phyloP scores from a whole-genome alignment of 1,140 invertebrate genomes.

The Pseudomyrmex gracilis region DNA sequence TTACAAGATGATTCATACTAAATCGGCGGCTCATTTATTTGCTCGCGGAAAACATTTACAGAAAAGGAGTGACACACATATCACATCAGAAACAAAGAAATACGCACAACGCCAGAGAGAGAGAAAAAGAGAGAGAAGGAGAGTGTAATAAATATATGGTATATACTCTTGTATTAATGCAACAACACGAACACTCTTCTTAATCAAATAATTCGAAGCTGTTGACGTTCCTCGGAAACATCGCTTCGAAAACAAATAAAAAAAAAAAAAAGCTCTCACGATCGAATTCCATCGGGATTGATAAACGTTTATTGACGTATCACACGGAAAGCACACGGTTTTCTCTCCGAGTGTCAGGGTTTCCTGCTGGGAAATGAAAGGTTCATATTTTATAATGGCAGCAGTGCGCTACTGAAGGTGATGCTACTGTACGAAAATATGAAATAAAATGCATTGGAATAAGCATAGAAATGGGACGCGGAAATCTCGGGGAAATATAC shows the following conservation, averaged over 20 bases:
- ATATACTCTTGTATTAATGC: too few relatives aligned
- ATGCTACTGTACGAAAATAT: slow-evolving; percentile 3
- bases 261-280: not conserved
- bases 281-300: not conserved
- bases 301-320: not conserved
- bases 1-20: slow-evolving; percentile 55
- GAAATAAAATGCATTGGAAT: slow-evolving; percentile 26
- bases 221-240: not conserved
- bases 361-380: too few relatives aligned
- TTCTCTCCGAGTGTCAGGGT: too few relatives aligned
- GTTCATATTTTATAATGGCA: slow-evolving; percentile 2
- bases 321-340: too few relatives aligned
- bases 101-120: too few relatives aligned
- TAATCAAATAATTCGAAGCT: not conserved
- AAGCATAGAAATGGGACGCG: slow-evolving; percentile 28
- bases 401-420: not conserved
- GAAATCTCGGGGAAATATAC: slow-evolving; percentile 22
- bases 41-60: not conserved
- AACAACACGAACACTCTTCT: not conserved
- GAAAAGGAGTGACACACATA: not conserved
- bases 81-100: not conserved
- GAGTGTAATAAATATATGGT: too few relatives aligned
- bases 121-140: too few relatives aligned
- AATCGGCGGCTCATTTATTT: slow-evolving; percentile 39
- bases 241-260: not conserved